These are phyloP conservation scores for Cyclina sinensis DNA, from an alignment of 1,140 invertebrate genomes.

Conservation along the genomic window DNA sequence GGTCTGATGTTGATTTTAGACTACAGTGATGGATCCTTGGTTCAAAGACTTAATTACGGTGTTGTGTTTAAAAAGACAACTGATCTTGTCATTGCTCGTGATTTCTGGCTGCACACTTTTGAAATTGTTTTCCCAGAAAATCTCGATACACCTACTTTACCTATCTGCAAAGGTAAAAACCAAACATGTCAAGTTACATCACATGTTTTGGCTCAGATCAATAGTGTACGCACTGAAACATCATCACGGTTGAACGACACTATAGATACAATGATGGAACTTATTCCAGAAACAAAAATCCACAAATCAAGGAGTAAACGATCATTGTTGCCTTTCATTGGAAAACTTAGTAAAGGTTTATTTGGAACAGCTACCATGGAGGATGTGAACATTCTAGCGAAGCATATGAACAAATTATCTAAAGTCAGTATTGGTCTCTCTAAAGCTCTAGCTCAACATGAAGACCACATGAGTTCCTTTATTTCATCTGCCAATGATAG, in stretches of 20 bases:
- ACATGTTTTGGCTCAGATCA: slow-evolving; percentile 37
- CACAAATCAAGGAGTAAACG: slow-evolving; percentile 33
- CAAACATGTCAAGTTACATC: neutral
- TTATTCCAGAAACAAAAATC: slow-evolving; percentile 24
- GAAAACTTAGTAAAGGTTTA: slow-evolving; percentile 63
- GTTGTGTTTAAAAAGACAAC: slow-evolving; percentile 35
- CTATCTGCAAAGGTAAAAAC: neutral
- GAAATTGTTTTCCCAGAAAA: slow-evolving; percentile 49
- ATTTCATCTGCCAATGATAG: slow-evolving; percentile 29
- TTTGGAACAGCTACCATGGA: slow-evolving; percentile 70
- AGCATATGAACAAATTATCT: slow-evolving; percentile 45
- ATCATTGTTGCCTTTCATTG: slow-evolving; percentile 65
- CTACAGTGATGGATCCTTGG: neutral
- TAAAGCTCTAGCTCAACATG: slow-evolving; percentile 46
- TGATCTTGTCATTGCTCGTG: slow-evolving; percentile 19
- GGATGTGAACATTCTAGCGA: slow-evolving; percentile 46
- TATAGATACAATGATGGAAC: slow-evolving; percentile 15
- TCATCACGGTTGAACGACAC: slow-evolving; percentile 35
- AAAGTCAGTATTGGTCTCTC: slow-evolving; percentile 35
- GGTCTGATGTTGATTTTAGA: neutral
- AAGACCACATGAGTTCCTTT: slow-evolving; percentile 40
- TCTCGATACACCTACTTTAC: neutral
- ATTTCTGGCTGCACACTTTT: slow-evolving; percentile 62
- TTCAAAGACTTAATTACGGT: slow-evolving; percentile 61
- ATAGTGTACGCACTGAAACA: slow-evolving; percentile 14